Conservation (phyloP, 1,140 invertebrate species). For the Aphaenogaster rudis region DNA sequence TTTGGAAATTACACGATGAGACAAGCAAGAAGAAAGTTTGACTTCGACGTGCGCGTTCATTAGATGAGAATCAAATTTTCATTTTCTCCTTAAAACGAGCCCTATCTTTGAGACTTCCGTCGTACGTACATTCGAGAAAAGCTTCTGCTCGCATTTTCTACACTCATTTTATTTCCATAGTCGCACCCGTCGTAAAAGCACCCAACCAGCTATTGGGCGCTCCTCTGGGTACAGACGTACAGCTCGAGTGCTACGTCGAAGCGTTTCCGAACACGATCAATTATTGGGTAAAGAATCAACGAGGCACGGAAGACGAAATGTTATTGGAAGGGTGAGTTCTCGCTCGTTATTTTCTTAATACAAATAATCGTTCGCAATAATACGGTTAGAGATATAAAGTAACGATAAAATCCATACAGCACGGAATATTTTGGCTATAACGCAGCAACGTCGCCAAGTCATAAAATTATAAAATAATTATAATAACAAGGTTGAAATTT, state of each 20-base stretch:
- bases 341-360: slow-evolving; percentile 18
- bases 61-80: slow-evolving; percentile 25
- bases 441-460: too few species aligned
- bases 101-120: not conserved
- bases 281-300: slow-evolving; percentile 92
- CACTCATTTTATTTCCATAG: slow-evolving; percentile 85
- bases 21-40: not conserved
- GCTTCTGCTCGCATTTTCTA: not conserved
- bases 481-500: not conserved
- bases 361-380: slow-evolving; percentile 22
- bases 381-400: not conserved
- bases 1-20: not conserved
- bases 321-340: slow-evolving; percentile 91
- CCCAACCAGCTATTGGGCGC: slow-evolving; percentile 94
- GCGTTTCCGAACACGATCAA: slow-evolving; percentile 94
- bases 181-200: slow-evolving; percentile 93
- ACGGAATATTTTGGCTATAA: not conserved
- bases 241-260: slow-evolving; percentile 93
- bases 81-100: not conserved
- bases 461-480: not conserved
- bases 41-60: not conserved
- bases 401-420: slow-evolving; percentile 2
- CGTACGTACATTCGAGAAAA: not conserved
- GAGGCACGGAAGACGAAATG: slow-evolving; percentile 89
- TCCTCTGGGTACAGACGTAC: slow-evolving; percentile 93